phyloP scores from a whole-genome alignment of 1,140 invertebrate genomes.

The Leguminivora glycinivorella region DNA sequence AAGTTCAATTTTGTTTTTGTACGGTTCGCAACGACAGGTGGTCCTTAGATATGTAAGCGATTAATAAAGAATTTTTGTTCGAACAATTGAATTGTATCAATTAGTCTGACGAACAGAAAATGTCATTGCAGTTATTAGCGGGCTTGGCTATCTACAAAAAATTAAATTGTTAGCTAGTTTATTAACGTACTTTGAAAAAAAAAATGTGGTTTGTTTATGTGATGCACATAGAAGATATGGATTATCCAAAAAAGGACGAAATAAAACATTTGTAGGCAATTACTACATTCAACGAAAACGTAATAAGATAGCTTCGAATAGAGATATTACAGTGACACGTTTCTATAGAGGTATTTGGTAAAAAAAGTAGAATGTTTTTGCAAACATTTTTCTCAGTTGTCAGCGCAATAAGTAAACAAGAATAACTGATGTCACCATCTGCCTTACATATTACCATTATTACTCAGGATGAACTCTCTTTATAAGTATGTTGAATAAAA shows the following conservation, averaged over 20 bases:
- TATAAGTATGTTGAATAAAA: neutral
- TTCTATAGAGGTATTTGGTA: neutral
- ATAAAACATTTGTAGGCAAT: too few relatives aligned
- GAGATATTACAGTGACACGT: too few relatives aligned
- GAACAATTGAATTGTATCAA: conserved; percentile 6
- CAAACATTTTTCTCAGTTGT: neutral
- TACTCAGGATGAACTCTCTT: neutral
- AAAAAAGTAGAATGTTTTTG: neutral
- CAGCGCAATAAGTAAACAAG: neutral
- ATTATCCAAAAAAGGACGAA: too few relatives aligned
- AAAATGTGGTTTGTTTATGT: neutral
- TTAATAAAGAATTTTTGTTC: neutral
- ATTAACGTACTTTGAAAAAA: neutral
- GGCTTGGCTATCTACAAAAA: neutral
- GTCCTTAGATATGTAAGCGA: neutral
- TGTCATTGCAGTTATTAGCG: neutral
- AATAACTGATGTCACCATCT: neutral
- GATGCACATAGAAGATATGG: too few relatives aligned
- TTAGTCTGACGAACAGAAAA: neutral
- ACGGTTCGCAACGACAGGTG: neutral
- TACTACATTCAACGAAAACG: too few relatives aligned
- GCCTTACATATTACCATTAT: neutral
- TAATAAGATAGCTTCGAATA: too few relatives aligned
- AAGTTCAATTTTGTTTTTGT: neutral
- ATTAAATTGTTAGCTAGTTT: neutral